Base-by-base conservation (phyloP, 1,140 invertebrate species). In the Pseudomyrmex cubaensis region DNA sequence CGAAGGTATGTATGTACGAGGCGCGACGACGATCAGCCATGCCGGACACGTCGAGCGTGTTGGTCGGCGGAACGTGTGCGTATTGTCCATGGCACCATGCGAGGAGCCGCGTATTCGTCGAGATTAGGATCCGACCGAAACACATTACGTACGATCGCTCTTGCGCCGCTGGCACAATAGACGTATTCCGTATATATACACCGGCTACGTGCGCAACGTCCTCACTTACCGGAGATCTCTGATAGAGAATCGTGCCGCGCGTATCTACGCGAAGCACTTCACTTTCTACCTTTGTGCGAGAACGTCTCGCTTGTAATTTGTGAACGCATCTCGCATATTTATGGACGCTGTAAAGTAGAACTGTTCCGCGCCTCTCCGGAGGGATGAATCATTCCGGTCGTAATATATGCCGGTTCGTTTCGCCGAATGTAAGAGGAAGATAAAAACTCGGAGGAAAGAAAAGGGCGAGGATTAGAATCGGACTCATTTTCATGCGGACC, bases 91-190 rank as follows among this genome's bases (percentile, higher is more conserved):
- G 54, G 74, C 86, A 73, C 86, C 61, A 20, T 76, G 76, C 62
- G 73, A 83, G 61, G 80, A 83, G 73, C 62, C 72, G 50, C 66
- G 35, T 35, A 35, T 13, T 52, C 62, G 74, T 44, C 73, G 73
- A 75, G 80, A 83, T 83, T 83, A 83, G 80, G 62, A 83, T 83
- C 80, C 80, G 61, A 83, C 80, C 59, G 48, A 83, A 83, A 83
- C 80, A 50, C 61, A 75, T 83, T 83, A 76, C 80, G 46, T 75
- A 56, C 61, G 52, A 80, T 80, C 76, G 57, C 44, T 64, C 63
- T 35, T 35, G 46, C 22, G 75, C 52, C 76, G 76, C 35, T 48
- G 76, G 64, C 76, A 80, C 76, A 80, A 80, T 80, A 70, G 76
- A 56, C 44, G 13, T 64, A 59, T 12, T 25, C n/a, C 46, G 59